Percentiles rank a stretch among this genome's conserved stretches.
Conservation (phyloP, 2,797 vertebrate species). For the Labroides dimidiatus region DNA sequence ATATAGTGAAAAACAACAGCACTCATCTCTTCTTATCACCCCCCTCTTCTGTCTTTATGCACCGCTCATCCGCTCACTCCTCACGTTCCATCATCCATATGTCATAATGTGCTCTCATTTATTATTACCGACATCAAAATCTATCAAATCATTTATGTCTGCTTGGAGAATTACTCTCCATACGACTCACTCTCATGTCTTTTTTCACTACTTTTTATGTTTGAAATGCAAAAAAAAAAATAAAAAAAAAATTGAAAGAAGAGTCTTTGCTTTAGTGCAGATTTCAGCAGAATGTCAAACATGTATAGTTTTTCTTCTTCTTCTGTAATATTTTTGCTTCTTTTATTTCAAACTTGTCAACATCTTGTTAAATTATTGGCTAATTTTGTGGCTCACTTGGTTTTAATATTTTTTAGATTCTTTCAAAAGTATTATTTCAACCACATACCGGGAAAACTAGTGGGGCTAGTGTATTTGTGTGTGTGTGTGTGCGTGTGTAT, state of each 20-base stretch:
- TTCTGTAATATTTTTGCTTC: neutral
- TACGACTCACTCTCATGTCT: neutral
- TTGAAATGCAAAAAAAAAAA: neutral
- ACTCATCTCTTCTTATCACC: constrained; percentile 54
- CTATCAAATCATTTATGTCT: constrained; percentile 50
- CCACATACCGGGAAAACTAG: constrained; percentile 23
- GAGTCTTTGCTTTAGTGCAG: neutral
- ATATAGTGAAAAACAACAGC: constrained; percentile 55
- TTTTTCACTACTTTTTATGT: constrained; percentile 7
- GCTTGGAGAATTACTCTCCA: constrained; percentile 25
- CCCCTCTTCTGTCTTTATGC: constrained; percentile 63
- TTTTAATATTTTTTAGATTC: too few relatives aligned
- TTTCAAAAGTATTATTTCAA: constrained; percentile 7
- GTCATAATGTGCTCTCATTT: constrained; percentile 59
- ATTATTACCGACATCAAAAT: constrained; percentile 46
- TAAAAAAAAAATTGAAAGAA: too few relatives aligned
- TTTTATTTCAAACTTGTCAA: neutral
- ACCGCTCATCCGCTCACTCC: constrained; percentile 63
- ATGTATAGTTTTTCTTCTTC: neutral
- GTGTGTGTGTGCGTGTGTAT: constrained; percentile 24
- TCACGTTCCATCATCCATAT: constrained; percentile 42
- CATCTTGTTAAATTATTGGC: neutral
- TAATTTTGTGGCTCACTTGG: too few relatives aligned
- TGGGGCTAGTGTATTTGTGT: constrained; percentile 11
- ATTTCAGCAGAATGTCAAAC: neutral